phyloP scores from a whole-genome alignment of 2,797 vertebrate genomes.

The Atherinosoma microstoma region DNA sequence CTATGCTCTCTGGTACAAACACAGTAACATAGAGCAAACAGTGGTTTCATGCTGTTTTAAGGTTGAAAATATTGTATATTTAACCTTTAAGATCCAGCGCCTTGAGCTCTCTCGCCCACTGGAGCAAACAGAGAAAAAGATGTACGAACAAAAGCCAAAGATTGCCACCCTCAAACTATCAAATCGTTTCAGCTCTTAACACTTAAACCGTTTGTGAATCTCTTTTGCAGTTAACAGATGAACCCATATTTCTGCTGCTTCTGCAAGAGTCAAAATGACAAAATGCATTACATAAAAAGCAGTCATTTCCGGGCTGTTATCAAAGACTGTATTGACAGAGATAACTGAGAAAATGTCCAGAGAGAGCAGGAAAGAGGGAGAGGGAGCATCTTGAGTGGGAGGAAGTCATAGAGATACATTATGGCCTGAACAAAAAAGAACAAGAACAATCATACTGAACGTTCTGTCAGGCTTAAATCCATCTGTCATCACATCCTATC shows the following conservation, averaged over 20 bases:
- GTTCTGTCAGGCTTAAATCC: conserved; percentile 54
- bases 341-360: conserved; percentile 54
- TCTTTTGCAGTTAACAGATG: not conserved
- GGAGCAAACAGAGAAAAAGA: not conserved
- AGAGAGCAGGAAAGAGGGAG: conserved; percentile 42
- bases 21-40: not conserved
- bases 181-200: not conserved
- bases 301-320: conserved; percentile 38
- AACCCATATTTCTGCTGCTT: conserved; percentile 6
- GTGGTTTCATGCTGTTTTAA: not conserved
- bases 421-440: conserved; percentile 49
- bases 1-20: not conserved
- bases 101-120: not conserved
- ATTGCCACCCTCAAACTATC: not conserved
- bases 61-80: not conserved
- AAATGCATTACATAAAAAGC: conserved; percentile 27
- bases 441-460: conserved; percentile 48
- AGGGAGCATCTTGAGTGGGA: conserved; percentile 60
- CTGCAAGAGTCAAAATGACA: conserved; percentile 20
- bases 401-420: conserved; percentile 66
- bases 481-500: conserved; percentile 66
- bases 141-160: not conserved
- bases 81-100: not conserved
- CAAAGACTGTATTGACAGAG: conserved; percentile 37
- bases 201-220: not conserved